Percentiles rank a stretch among this genome's conserved stretches.
Conservation (phyloP, 2,888 invertebrate species). For the Caenorhabditis sp. region DNA sequence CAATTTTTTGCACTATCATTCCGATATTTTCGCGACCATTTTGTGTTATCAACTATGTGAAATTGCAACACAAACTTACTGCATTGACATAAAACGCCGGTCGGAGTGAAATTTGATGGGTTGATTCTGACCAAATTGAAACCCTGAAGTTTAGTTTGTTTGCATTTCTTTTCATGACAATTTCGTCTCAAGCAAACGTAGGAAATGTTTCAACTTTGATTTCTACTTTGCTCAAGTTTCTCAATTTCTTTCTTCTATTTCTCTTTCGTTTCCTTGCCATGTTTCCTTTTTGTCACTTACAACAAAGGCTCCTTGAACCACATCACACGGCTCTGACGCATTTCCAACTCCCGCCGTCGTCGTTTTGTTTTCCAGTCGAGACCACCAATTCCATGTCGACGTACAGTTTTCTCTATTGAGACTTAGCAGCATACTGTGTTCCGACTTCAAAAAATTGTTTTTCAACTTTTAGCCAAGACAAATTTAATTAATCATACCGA, state of each 20-base stretch:
- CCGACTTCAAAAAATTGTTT: conserved; percentile 16
- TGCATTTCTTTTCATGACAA: too few species aligned
- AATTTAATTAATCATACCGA: conserved; percentile 13
- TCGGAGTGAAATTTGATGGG: conserved; percentile 48
- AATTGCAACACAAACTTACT: conserved; percentile 25
- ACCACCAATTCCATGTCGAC: conserved; percentile 53
- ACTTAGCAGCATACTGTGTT: conserved; percentile 48
- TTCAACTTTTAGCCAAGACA: not conserved
- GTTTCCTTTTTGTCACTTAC: conserved; percentile 19
- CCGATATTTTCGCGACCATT: not conserved
- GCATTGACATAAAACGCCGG: conserved; percentile 60
- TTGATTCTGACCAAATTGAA: conserved; percentile 38
- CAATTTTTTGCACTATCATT: conserved; percentile 34
- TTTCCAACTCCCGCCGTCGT: conserved; percentile 25
- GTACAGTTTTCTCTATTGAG: conserved; percentile 40
- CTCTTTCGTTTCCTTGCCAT: not conserved
- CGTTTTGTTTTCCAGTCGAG: conserved; percentile 43
- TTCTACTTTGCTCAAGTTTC: too few species aligned
- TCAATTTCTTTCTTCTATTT: not conserved
- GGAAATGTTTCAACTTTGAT: too few species aligned
- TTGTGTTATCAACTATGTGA: conserved; percentile 4
- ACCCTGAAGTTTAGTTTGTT: conserved; percentile 26
- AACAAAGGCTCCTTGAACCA: conserved; percentile 48
- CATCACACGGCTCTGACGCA: conserved; percentile 27
- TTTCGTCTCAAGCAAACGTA: too few species aligned